Base-by-base conservation (phyloP, 2,888 invertebrate genomes). In the Timema cristinae region DNA sequence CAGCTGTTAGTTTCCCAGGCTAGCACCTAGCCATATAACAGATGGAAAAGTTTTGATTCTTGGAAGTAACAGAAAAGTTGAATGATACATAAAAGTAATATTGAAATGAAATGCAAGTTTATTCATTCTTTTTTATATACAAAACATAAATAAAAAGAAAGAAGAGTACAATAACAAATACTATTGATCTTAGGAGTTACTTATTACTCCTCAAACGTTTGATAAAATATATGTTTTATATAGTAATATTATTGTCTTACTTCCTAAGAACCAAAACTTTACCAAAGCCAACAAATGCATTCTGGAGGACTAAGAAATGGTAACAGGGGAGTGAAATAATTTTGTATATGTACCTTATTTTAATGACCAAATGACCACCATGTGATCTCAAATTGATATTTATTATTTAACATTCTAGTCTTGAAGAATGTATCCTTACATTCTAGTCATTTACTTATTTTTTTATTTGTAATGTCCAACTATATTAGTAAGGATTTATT, bases 1-100 rank as follows among this genome's bases (percentile, higher is more conserved):
- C 48, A 63, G 13, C 63, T 63, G 63, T 32, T 63, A 63, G 63
- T 15, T 63, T 63, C 63, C 63, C 32, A 54, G 50, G 59, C 66
- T 47, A 68, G 32, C 32, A 32, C 32, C 32, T 32, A 32, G 32
- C 32, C 32, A 32, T 32, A 32, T 32, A 32, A 32, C 32, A 67
- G 74, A 74, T 72, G 74, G 71, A 74, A 70, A 74, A 73, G 73
- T 75, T 75, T 73, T 75, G 73, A 74, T 73, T 75, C 74, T 73
- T 70, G 71, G 74, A 73, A 68, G 71, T 69, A 70, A 70, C 51
- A 61, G 63, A 61, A 68, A 71, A 68, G 32, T 32, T 32, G 32
- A 32, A 32, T 32, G 32, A 32, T 2, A 32, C 32, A 32, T 32
- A 32, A 32, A 32, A 32, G 32, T 32, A 32, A 32, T 32, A 32